Percentiles rank a stretch among this genome's conserved stretches.
Evolutionary conservation across 2,797 vertebrate species (phyloP).

Genomic region (Ispidina picta): DNA sequence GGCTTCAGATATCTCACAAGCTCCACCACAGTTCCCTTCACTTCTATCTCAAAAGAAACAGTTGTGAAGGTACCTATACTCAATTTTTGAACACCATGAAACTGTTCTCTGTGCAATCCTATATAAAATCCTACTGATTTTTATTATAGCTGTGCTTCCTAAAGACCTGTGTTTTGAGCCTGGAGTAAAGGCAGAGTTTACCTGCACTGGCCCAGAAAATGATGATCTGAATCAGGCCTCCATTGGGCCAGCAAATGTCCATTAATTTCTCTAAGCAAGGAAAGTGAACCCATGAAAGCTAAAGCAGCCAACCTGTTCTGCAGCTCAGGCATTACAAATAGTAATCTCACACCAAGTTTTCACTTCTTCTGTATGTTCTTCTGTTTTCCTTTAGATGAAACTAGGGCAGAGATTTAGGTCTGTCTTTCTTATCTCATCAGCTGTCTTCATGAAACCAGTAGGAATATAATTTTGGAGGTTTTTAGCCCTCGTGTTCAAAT

Average conservation of each 20-base stretch:
- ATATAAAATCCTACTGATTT: background rate
- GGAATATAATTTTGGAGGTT: slow-evolving; percentile 4
- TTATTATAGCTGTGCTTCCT: background rate
- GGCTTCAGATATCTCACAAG: background rate
- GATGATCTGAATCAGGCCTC: background rate
- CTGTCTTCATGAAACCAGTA: slow-evolving; percentile 25
- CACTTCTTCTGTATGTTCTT: background rate
- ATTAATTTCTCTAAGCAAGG: background rate
- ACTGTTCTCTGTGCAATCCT: background rate
- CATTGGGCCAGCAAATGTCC: background rate
- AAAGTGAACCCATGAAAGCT: background rate
- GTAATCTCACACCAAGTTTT: background rate
- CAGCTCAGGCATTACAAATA: background rate
- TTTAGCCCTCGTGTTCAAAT: slow-evolving; percentile 23
- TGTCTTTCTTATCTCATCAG: slow-evolving; percentile 31
- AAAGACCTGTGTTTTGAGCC: background rate
- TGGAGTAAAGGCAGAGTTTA: background rate
- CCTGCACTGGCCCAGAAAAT: background rate
- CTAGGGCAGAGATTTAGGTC: slow-evolving; percentile 20
- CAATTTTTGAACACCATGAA: background rate
- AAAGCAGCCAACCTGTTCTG: background rate
- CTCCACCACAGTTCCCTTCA: background rate
- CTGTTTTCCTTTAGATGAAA: slow-evolving; percentile 6
- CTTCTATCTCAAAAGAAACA: background rate
- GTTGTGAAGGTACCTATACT: background rate